Percentiles rank a stretch among this genome's conserved stretches.
Evolutionary conservation across 2,888 invertebrate species (phyloP).

Genomic region (Rhagonycha lutea): DNA sequence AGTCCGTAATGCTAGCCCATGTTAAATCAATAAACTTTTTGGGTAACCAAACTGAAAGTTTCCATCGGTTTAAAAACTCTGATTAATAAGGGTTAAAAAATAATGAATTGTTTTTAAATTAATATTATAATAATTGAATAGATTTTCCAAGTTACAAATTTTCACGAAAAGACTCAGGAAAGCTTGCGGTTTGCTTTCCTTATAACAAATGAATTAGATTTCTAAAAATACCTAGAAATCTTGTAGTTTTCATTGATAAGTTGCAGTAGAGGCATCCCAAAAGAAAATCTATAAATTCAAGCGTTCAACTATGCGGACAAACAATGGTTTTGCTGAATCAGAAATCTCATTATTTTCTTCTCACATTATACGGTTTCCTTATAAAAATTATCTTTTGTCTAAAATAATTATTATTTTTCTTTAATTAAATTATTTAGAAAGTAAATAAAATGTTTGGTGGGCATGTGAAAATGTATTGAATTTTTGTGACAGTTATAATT

Average conservation of each 20-base stretch:
- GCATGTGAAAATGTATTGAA: not conserved
- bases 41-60: no score
- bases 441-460: not conserved
- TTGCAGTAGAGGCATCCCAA: not conserved
- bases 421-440: not conserved
- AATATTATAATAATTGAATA: no score
- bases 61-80: not conserved
- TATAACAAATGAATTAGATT: not conserved
- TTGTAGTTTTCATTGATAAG: not conserved
- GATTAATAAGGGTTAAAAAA: no score
- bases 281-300: not conserved
- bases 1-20: not conserved
- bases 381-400: not conserved
- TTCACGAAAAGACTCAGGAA: not conserved
- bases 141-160: not conserved
- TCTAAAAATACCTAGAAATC: not conserved
- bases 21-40: not conserved
- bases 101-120: not conserved
- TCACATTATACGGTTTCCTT: not conserved
- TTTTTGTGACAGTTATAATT: not conserved
- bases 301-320: not conserved
- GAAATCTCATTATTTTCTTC: not conserved
- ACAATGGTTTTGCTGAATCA: not conserved
- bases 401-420: not conserved
- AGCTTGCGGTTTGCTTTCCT: not conserved